Evolutionary conservation across 1,140 invertebrate species (phyloP), one percentile per base, ranked within the genome.

Genomic region (Saccostrea glomerata): DNA sequence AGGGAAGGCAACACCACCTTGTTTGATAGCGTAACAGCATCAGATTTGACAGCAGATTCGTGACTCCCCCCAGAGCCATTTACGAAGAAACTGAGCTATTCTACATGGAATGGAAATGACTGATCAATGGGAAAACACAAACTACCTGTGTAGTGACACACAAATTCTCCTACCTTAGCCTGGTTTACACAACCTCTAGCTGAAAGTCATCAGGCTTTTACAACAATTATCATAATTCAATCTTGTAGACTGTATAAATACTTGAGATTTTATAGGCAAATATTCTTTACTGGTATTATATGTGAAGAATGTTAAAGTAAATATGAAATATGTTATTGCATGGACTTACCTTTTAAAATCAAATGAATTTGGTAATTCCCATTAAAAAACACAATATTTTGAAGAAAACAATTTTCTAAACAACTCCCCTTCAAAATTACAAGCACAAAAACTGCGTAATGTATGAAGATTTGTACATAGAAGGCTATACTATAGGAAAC

Each of bases 211-310:
- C 11, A 25, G 30, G 70, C 70, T 77, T 60, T 77, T 77, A 77
- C 25, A 77, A 77, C 70, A 77, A 77, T 77, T 77, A 77, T 77
- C 70, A 77, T 77, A 77, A 77, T 77, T 77, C 70, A 77, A 77
- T 36, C 70, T 77, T 15, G 47, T 47, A 77, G 25, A 77, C 70
- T 30, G 25, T 30, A 77, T 77, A 77, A 77, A 77, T 25, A 77
- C 25, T 77, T 36, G 25, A 77, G 23, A 77, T 30, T 77, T 77
- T 77, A 77, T 36, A 25, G 25, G 25, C 70, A 25, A 15, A 30
- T 77, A 25, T 77, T 40, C 70, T 77, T n/a, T 13, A 36, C 15
- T n/a, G 23, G 20, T 66, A 66, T n/a, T n/a, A 66, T 17, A 66
- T 66, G 20, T 66, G 5, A 66, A 20, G 60, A 66, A 66, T 66